Base-by-base conservation (phyloP, 2,113 vertebrate genomes). In the Ochotona princeps region DNA sequence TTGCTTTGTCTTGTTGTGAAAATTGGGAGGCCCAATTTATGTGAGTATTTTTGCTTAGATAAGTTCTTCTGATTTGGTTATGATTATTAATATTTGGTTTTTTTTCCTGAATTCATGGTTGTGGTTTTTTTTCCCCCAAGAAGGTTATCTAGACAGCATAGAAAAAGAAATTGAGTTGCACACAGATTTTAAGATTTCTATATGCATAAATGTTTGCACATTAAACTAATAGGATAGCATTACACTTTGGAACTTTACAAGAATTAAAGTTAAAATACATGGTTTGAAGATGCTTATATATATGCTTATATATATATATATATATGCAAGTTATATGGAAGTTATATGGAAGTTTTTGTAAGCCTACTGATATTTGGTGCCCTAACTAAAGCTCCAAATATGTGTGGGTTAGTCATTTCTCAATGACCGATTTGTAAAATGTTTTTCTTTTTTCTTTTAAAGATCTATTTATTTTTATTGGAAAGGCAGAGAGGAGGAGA, bases 291-390 rank as follows among this genome's bases (percentile, higher is more conserved):
- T 70, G 1, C 5, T 51, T 49, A 87, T 61, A n/a, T 78, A 87
- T 30, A 14, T 82, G 25, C 20, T 94, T 57, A 20, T 47, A 47
- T n/a, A 87, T 30, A 14, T 82, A n/a, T 49, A 87, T 61, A n/a
- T 78, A 87, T 30, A 14, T 82, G 25, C 20, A 85, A 26, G 20
- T 94, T 57, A 20, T 47, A 47, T 69, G 51, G n/a, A 85, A 26
- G 20, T 94, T 57, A 20, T 47, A 47, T 69, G 51, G n/a, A 83
- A 90, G 63, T 23, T 91, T 94, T 91, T 63, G 9, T 79, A 60
- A 83, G 1, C 12, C 26, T 63, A n/a, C 30, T 61, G 60, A 49
- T 83, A 63, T 75, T 86, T 82, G 83, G 51, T 49, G 79, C 12
- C 30, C 51, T 93, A 79, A 18, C 38, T 4, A 44, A 85, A 80